Evolutionary conservation across 1,140 invertebrate species (phyloP).

Genomic region (Eulimnadia texana): DNA sequence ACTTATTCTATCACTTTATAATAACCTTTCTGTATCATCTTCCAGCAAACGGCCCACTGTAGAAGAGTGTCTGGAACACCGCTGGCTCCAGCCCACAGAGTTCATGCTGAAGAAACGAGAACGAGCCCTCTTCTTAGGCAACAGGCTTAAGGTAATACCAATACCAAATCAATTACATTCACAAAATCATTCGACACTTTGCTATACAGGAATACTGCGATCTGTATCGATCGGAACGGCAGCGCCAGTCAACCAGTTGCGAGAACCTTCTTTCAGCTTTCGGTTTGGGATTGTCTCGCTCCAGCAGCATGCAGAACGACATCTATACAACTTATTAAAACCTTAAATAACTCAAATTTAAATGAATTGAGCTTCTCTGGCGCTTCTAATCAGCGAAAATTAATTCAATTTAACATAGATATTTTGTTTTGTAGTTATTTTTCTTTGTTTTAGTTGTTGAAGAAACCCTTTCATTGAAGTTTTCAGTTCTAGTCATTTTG

Average conservation of each 20-base stretch:
- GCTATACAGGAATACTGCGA: conserved; percentile 49
- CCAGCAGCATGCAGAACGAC: conserved; percentile 67
- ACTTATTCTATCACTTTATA: neutral
- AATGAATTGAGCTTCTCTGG: no score
- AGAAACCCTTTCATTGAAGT: no score
- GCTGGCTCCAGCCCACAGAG: conserved; percentile 82
- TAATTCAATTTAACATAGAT: no score
- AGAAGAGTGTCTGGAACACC: conserved; percentile 88
- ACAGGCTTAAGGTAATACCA: conserved; percentile 36
- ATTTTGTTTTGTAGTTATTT: no score
- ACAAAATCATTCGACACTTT: neutral
- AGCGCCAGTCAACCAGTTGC: conserved; percentile 38
- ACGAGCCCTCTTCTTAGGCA: conserved; percentile 66
- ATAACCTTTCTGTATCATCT: conserved; percentile 23
- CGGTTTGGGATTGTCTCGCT: conserved; percentile 37
- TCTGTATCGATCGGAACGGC: conserved; percentile 50
- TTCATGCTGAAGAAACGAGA: conserved; percentile 86
- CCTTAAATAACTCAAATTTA: no score
- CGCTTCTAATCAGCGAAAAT: no score
- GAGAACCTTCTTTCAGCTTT: conserved; percentile 36
- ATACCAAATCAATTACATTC: neutral
- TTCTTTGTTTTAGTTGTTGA: no score
- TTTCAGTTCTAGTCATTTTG: no score
- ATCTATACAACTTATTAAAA: conserved; percentile 40
- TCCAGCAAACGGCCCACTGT: conserved; percentile 76